Conservation (phyloP, 2,888 invertebrate species). For the Notodonta dromedarius region DNA sequence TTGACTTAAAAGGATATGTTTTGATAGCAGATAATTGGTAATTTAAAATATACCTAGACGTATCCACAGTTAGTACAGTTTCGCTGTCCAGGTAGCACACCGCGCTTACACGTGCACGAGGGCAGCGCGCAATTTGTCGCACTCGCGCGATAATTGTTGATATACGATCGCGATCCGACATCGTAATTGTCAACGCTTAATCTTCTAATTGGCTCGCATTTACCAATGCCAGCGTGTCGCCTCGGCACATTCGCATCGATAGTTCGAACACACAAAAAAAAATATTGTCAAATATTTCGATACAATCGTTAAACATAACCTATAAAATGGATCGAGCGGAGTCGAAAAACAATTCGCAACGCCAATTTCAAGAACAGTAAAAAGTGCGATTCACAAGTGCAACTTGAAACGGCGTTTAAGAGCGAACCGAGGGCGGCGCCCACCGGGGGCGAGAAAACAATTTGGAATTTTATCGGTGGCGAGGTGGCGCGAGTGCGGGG, state of each 20-base stretch:
- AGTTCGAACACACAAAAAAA: slow-evolving; percentile 64
- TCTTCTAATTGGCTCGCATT: slow-evolving; percentile 84
- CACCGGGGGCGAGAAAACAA: slow-evolving; percentile 83
- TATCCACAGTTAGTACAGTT: slow-evolving; percentile 31
- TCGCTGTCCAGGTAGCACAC: slow-evolving; percentile 42
- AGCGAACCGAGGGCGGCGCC: slow-evolving; percentile 82
- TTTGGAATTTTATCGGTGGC: slow-evolving; percentile 81
- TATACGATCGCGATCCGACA: slow-evolving; percentile 82
- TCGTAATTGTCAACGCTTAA: slow-evolving; percentile 84
- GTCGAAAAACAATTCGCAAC: slow-evolving; percentile 77
- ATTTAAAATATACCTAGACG: slow-evolving; percentile 8
- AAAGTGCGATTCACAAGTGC: slow-evolving; percentile 84
- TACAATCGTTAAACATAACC: slow-evolving; percentile 47
- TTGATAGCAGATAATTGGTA: no score
- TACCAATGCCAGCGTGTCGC: slow-evolving; percentile 79
- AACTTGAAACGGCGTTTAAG: slow-evolving; percentile 84
- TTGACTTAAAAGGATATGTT: no score
- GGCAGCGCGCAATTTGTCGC: slow-evolving; percentile 77
- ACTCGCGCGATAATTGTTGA: slow-evolving; percentile 83
- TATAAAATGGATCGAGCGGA: slow-evolving; percentile 63
- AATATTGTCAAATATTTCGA: slow-evolving; percentile 46
- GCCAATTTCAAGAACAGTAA: slow-evolving; percentile 82
- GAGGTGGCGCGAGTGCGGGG: slow-evolving; percentile 57
- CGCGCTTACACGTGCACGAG: slow-evolving; percentile 69
- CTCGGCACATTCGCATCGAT: slow-evolving; percentile 59